Evolutionary conservation across 1,140 invertebrate genomes (phyloP).

Genomic region (Pararge aegeria): DNA sequence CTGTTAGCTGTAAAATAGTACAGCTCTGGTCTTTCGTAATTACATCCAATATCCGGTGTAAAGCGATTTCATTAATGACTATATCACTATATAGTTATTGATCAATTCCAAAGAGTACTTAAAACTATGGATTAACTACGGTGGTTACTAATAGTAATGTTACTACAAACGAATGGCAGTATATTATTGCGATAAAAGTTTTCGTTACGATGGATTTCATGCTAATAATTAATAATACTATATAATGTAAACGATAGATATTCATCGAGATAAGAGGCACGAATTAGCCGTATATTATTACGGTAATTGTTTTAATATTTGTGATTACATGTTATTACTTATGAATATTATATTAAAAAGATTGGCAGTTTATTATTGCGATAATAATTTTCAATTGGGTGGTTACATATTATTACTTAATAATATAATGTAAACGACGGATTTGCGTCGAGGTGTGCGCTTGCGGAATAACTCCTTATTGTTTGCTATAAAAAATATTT

Average conservation of each 20-base stretch:
- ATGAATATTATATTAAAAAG: too few species aligned
- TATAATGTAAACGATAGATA: too few species aligned
- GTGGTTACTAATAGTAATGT: slow-evolving; percentile 18
- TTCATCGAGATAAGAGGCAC: background rate
- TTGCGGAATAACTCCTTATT: slow-evolving; percentile 26
- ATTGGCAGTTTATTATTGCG: slow-evolving; percentile 20
- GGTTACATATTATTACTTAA: slow-evolving; percentile 22
- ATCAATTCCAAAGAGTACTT: slow-evolving; percentile 29
- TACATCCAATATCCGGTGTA: slow-evolving; percentile 2
- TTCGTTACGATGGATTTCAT: background rate
- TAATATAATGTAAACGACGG: slow-evolving; percentile 19
- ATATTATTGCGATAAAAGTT: background rate
- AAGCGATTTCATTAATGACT: background rate
- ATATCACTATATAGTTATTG: slow-evolving; percentile 17
- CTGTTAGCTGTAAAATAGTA: background rate
- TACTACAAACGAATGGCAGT: slow-evolving; percentile 20
- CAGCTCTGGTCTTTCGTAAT: background rate
- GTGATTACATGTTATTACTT: too few species aligned
- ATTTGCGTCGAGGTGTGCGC: slow-evolving; percentile 19
- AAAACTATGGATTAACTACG: slow-evolving; percentile 21
- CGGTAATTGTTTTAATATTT: background rate
- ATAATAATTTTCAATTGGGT: slow-evolving; percentile 18
- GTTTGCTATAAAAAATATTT: slow-evolving; percentile 32
- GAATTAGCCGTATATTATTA: too few species aligned
- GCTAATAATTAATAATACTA: too few species aligned